Percentiles rank a stretch among this genome's conserved stretches.
These are phyloP conservation scores for Andrena bucephala DNA, from an alignment of 2,888 invertebrate species.

Conservation along the genomic window DNA sequence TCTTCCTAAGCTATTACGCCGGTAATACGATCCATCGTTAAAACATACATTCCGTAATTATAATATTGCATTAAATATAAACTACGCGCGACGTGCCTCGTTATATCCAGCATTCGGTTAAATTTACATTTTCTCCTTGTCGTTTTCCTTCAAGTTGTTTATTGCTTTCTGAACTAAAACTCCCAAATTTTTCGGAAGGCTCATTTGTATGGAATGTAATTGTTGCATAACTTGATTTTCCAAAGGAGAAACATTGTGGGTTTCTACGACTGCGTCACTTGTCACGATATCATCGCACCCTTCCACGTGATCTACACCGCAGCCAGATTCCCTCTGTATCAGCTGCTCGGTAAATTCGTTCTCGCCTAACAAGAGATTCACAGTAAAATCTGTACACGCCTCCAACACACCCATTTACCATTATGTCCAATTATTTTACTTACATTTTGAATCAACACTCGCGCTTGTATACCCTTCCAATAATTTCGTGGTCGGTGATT, in stretches of 20 bases:
- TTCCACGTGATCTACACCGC: conserved; percentile 43
- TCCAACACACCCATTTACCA: not conserved
- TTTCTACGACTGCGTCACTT: conserved; percentile 9
- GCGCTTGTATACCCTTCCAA: conserved; percentile 87
- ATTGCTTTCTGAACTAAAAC: conserved; percentile 80
- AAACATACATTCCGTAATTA: no score
- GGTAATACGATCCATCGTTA: not conserved
- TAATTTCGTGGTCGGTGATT: conserved; percentile 90
- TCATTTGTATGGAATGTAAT: conserved; percentile 65
- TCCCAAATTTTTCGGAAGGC: conserved; percentile 77
- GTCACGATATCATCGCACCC: conserved; percentile 54
- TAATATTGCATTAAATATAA: not conserved
- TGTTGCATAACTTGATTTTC: conserved; percentile 61
- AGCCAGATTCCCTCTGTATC: conserved; percentile 26
- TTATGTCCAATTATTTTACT: conserved; percentile 27
- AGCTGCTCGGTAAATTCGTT: conserved; percentile 45
- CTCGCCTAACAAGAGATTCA: conserved; percentile 48
- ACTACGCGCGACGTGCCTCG: not conserved
- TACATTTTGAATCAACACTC: conserved; percentile 84
- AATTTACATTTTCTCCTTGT: conserved; percentile 67
- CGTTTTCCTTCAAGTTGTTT: conserved; percentile 75
- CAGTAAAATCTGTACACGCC: not conserved
- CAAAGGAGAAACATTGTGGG: conserved; percentile 10
- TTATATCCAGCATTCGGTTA: not conserved
- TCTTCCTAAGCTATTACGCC: not conserved